Base-by-base conservation (phyloP, 1,140 invertebrate genomes). In the Matsumurasca onukii region DNA sequence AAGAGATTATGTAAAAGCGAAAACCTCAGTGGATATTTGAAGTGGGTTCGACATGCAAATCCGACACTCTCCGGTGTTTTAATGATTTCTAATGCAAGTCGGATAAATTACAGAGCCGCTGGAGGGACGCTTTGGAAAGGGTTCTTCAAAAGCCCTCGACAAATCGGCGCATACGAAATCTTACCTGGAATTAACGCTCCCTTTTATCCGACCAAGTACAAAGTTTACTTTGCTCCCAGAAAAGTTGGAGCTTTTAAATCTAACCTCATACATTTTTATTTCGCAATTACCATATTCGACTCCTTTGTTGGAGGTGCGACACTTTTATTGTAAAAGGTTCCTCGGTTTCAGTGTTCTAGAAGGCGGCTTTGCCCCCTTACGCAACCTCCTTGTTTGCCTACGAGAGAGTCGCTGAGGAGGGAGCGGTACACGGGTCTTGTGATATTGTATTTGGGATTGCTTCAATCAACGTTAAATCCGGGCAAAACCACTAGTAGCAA, bases 231-330 rank as follows among this genome's bases (percentile, higher is more conserved):
- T 59, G 25, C 49, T 52, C 20, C 5, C 55, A 59, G 55, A 59
- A 59, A 59, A 59, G 55, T 59, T 59, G 55, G 55, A 39, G 55
- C 55, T 59, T 59, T 59, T 59, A 59, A 59, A 59, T 59, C 55
- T 29, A 29, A 5, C 55, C 24, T 59, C 55, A 59, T 59, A 59
- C 55, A 59, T 59, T 59, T 59, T 59, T 59, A 59, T 59, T 24
- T 59, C 5, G 55, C 55, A 29, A 59, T 59, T 59, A 59, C 55
- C 55, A 59, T 59, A 59, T 59, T 59, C 55, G 55, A 59, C 30
- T 27, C 25, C 24, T 59, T 59, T 59, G 25, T 59, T 27, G 24
- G 55, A 59, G 55, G 55, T 59, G 55, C 55, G 55, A 59, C 55
- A 59, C 55, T 59, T 59, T 59, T 59, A 59, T 59, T 59, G 55